These are phyloP conservation scores for Drosophila sucinea DNA, from an alignment of 1,140 invertebrate species.

Conservation along the genomic window DNA sequence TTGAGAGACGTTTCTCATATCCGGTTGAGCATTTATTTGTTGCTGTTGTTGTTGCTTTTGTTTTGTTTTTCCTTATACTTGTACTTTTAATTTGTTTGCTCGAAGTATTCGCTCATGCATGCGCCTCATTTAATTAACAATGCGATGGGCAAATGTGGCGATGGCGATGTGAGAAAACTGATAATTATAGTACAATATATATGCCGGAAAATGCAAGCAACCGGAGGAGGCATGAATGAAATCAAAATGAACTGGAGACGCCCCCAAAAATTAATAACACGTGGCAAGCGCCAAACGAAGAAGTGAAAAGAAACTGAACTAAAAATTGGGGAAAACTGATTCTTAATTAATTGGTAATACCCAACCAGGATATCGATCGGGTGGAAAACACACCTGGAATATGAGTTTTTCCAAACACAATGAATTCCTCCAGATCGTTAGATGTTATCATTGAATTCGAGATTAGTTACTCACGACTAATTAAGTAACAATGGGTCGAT, in stretches of 20 bases:
- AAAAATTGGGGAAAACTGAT: constrained; percentile 34
- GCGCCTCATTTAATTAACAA: constrained; percentile 52
- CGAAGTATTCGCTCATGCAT: constrained; percentile 31
- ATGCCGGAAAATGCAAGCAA: constrained; percentile 55
- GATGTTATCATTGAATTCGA: too few species aligned
- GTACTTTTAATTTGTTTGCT: not conserved
- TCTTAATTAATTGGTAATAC: not conserved
- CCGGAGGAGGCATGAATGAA: constrained; percentile 30
- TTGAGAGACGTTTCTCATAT: constrained; percentile 53
- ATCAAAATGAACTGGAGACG: constrained; percentile 21
- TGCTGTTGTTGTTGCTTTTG: constrained; percentile 34
- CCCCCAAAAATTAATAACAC: constrained; percentile 21
- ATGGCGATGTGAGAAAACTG: constrained; percentile 56
- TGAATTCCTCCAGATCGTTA: too few species aligned
- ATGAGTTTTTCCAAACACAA: not conserved
- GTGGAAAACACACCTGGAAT: not conserved
- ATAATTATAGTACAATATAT: constrained; percentile 46
- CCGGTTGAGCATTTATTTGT: constrained; percentile 46
- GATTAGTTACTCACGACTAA: too few species aligned
- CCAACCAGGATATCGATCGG: not conserved
- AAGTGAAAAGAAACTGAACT: constrained; percentile 15
- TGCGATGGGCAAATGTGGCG: constrained; percentile 36
- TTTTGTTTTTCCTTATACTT: not conserved
- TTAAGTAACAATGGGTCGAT: too few species aligned
- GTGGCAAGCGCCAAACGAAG: constrained; percentile 7